phyloP scores from a whole-genome alignment of 2,113 vertebrate genomes.

The Eleginops maclovinus region DNA sequence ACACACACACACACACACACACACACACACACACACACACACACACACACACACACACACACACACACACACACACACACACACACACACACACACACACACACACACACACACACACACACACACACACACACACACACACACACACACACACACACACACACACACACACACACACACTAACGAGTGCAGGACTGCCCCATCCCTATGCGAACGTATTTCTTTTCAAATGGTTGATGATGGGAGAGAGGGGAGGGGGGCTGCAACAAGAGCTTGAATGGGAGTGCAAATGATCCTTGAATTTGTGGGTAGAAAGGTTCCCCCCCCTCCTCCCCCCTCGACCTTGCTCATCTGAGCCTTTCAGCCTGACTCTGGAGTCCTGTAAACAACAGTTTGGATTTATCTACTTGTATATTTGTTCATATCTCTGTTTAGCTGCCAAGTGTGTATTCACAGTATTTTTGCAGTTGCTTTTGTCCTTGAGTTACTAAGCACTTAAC shows the following conservation, averaged over 20 bases:
- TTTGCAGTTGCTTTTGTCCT: not conserved
- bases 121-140: slow-evolving; percentile 42
- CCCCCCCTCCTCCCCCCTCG: not conserved
- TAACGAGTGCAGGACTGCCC: slow-evolving; percentile 34
- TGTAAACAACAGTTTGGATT: not conserved
- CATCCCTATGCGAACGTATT: slow-evolving; percentile 71
- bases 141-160: slow-evolving; percentile 15
- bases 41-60: slow-evolving; percentile 32
- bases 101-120: slow-evolving; percentile 33
- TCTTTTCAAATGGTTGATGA: slow-evolving; percentile 78
- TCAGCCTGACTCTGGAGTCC: slow-evolving; percentile 13
- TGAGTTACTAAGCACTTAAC: not conserved
- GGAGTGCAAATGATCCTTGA: slow-evolving; percentile 76
- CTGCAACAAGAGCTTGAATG: slow-evolving; percentile 75
- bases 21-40: slow-evolving; percentile 37
- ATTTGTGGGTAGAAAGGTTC: slow-evolving; percentile 64
- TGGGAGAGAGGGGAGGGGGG: slow-evolving; percentile 30
- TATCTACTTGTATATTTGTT: not conserved
- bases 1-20: slow-evolving; percentile 25
- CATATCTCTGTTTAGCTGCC: too few species aligned
- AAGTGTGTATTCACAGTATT: not conserved
- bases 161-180: slow-evolving; percentile 38
- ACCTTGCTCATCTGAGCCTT: slow-evolving; percentile 24
- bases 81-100: slow-evolving; percentile 41
- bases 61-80: slow-evolving; percentile 1